phyloP scores from a whole-genome alignment of 2,888 invertebrate genomes.

The Barypeithes pellucidus region DNA sequence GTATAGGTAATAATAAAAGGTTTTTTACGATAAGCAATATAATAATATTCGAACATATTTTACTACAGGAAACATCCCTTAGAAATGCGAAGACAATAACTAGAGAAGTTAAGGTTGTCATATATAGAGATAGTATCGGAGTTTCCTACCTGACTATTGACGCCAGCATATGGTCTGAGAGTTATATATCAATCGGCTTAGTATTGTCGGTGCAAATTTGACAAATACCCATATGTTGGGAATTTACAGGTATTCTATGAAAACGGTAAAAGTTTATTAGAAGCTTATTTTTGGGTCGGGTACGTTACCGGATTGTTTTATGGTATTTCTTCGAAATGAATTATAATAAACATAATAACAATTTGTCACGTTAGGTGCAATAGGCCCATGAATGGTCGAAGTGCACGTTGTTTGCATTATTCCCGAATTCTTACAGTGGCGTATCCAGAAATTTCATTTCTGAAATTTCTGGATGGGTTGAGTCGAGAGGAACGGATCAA shows the following conservation, averaged over 20 bases:
- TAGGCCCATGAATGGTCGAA: too few species aligned
- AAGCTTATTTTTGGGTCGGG: background rate
- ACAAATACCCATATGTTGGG: constrained; percentile 33
- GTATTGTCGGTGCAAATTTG: constrained; percentile 28
- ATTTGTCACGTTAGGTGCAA: too few species aligned
- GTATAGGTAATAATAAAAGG: constrained; percentile 29
- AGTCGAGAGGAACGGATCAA: too few species aligned
- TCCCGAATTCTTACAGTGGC: too few species aligned
- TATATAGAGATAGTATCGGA: constrained; percentile 23
- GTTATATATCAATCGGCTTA: constrained; percentile 35
- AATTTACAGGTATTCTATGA: constrained; percentile 26
- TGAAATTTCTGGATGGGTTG: too few species aligned
- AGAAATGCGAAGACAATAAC: constrained; percentile 13
- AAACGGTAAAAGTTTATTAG: constrained; percentile 25
- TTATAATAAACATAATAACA: background rate
- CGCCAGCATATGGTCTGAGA: constrained; percentile 29
- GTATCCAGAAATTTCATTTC: too few species aligned
- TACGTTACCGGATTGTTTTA: background rate
- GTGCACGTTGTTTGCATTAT: too few species aligned
- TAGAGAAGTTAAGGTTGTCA: constrained; percentile 21
- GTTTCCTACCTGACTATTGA: constrained; percentile 25
- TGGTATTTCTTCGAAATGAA: background rate
- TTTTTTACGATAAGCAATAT: constrained; percentile 42
- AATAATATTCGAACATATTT: constrained; percentile 31
- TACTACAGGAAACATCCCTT: constrained; percentile 30